phyloP scores from a whole-genome alignment of 2,113 vertebrate species.

The Dasyornis broadbenti region DNA sequence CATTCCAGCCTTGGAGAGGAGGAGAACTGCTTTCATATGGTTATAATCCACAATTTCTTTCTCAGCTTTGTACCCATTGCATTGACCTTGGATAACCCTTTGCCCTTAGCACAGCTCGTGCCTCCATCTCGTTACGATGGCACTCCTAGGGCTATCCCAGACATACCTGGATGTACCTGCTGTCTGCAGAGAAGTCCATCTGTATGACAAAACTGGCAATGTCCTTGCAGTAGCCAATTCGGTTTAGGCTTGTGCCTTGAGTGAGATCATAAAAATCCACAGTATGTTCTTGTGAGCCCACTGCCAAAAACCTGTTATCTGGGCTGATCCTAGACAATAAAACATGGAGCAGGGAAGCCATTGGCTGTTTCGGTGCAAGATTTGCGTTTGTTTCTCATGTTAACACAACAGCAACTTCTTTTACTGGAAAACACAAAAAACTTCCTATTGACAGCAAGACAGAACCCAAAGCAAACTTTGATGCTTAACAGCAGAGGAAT shows the following conservation, averaged over 20 bases:
- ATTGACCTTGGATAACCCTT: accelerated
- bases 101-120: neutral
- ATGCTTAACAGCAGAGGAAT: neutral
- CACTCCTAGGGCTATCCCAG: accelerated
- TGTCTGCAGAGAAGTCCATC: slow-evolving; percentile 94
- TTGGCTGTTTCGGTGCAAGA: neutral
- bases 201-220: slow-evolving; percentile 91
- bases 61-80: accelerated
- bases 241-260: slow-evolving; percentile 89
- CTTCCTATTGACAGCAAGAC: neutral
- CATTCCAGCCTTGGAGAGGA: neutral
- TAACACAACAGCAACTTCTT: neutral
- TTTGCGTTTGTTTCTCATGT: neutral
- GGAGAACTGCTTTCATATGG: neutral
- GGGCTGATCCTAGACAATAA: slow-evolving; percentile 85
- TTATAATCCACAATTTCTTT: neutral
- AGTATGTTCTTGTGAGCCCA: slow-evolving; percentile 88
- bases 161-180: slow-evolving; percentile 88
- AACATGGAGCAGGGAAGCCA: neutral
- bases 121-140: neutral
- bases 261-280: slow-evolving; percentile 96
- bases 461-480: neutral
- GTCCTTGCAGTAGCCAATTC: slow-evolving; percentile 94
- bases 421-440: neutral
- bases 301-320: slow-evolving; percentile 88